A percentile compares a stretch with the other conserved stretches of the same genome.
These are phyloP conservation scores for Propithecus coquereli DNA, from an alignment of 2,113 vertebrate species.

Conservation along the genomic window DNA sequence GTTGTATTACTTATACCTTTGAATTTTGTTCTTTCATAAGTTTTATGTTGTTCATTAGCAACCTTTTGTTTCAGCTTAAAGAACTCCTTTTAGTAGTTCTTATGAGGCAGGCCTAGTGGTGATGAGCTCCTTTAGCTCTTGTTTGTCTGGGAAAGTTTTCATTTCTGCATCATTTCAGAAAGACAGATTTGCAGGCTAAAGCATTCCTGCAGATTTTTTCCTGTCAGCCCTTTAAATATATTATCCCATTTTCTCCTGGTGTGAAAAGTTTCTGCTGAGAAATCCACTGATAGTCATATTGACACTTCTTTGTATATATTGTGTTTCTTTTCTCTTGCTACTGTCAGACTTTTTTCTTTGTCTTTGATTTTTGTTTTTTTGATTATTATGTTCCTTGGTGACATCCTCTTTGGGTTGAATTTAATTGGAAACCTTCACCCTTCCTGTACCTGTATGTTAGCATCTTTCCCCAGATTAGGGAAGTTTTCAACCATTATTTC, in stretches of 20 bases:
- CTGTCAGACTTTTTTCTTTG: neutral
- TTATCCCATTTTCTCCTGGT: neutral
- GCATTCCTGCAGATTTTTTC: too few relatives aligned
- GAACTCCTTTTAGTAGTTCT: neutral
- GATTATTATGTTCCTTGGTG: neutral
- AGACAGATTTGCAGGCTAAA: neutral
- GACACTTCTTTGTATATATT: neutral
- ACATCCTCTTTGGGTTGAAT: neutral
- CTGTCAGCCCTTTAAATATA: neutral
- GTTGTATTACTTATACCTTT: neutral
- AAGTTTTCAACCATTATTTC: neutral
- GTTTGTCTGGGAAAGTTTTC: neutral
- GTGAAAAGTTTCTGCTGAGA: neutral
- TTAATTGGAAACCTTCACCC: neutral
- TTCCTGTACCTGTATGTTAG: neutral
- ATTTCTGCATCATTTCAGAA: neutral
- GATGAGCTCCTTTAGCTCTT: neutral
- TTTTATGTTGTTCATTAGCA: neutral
- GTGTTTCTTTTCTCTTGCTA: neutral
- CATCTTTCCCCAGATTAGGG: neutral
- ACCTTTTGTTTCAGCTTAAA: neutral
- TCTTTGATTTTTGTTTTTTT: neutral
- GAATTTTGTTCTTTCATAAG: neutral
- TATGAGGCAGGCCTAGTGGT: neutral
- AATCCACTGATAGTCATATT: neutral